Evolutionary conservation across 2,113 vertebrate genomes (phyloP).

Genomic region (Cinclus cinclus): DNA sequence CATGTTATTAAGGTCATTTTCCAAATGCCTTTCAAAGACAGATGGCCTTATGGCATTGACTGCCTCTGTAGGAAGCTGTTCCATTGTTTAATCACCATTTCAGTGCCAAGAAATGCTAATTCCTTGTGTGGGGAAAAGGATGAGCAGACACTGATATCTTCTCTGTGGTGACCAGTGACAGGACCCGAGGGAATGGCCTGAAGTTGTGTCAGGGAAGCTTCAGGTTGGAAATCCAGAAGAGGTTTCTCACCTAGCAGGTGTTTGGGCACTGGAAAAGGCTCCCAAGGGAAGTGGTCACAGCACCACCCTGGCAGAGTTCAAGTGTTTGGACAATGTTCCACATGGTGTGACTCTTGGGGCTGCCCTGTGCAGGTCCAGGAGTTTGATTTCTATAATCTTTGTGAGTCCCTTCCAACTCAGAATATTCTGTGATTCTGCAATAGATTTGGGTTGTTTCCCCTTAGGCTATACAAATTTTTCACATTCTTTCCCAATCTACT

Average conservation of each 20-base stretch:
- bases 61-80: background rate
- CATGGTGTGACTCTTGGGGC: background rate
- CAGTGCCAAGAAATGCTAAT: background rate
- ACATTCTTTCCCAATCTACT: background rate
- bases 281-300: background rate
- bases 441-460: accelerated
- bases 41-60: background rate
- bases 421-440: background rate
- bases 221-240: background rate
- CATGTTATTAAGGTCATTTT: background rate
- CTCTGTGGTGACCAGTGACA: background rate
- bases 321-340: background rate
- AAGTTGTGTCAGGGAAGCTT: background rate
- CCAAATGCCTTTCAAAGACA: background rate
- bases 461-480: background rate
- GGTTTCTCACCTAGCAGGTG: background rate
- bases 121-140: background rate
- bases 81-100: background rate
- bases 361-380: background rate
- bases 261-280: background rate
- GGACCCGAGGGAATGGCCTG: background rate
- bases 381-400: background rate
- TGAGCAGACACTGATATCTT: background rate
- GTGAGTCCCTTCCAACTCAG: background rate
- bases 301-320: background rate